A percentile compares a stretch with the other conserved stretches of the same genome.
phyloP scores from a whole-genome alignment of 2,797 vertebrate genomes.

The Melanotaenia nigrans region DNA sequence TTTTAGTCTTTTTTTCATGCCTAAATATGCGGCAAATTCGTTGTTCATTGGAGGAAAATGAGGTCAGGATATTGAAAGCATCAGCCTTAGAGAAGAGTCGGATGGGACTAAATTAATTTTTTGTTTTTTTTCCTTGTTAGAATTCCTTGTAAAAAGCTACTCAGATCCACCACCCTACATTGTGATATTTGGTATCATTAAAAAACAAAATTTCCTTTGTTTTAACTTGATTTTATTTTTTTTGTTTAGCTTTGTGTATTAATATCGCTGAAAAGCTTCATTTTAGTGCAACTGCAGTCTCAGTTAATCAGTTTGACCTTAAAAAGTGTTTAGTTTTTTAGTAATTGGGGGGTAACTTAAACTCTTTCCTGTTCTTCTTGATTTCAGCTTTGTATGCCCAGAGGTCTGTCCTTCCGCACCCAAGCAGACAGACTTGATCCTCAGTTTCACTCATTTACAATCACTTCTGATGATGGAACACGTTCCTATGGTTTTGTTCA shows the following conservation, averaged over 20 bases:
- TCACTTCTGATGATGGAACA: slow-evolving; percentile 91
- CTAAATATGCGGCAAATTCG: not conserved
- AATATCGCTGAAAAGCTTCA: not conserved
- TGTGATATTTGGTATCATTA: not conserved
- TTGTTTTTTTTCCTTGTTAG: not conserved
- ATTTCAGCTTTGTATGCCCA: slow-evolving; percentile 94
- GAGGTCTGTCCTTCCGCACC: slow-evolving; percentile 94
- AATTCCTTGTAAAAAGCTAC: not conserved
- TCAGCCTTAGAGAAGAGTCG: slow-evolving; percentile 15
- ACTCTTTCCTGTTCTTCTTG: not conserved
- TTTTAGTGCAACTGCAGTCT: not conserved
- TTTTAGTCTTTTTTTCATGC: slow-evolving; percentile 9
- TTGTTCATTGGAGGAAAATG: slow-evolving; percentile 20
- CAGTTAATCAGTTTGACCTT: not conserved
- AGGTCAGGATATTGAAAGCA: slow-evolving; percentile 26
- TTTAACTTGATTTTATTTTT: not conserved
- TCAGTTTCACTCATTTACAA: slow-evolving; percentile 94
- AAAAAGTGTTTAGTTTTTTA: not conserved
- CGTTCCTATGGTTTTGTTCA: slow-evolving; percentile 95
- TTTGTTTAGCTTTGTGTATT: not conserved
- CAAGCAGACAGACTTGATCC: slow-evolving; percentile 88
- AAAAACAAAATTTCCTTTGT: not conserved
- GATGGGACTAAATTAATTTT: slow-evolving; percentile 12
- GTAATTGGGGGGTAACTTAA: not conserved
- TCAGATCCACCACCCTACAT: not conserved